Evolutionary conservation across 92 coral and sea anemone genomes (phyloP), one percentile per base, ranked within the genome.

Genomic region (Umimayanthus kanabou): DNA sequence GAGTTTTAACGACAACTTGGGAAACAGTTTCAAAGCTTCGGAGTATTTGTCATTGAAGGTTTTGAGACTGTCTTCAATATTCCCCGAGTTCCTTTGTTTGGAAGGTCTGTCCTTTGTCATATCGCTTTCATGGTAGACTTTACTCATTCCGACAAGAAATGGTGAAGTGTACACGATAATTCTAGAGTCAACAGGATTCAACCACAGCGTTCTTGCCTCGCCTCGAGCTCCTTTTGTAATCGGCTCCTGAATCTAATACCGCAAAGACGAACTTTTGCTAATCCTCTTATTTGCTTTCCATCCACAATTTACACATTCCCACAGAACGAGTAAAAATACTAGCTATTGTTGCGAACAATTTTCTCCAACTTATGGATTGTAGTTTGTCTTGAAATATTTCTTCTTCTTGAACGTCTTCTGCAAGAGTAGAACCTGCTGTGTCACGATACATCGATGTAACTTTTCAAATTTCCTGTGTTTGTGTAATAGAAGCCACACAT

Each of bases 11-110:
- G 79, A n/a, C 30, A 70, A 83, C 45, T 83, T 83, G 6, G 87
- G 87, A 83, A 83, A 83, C 67, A 69, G 6, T 45, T 47, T 83
- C 66, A 83, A 71, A 0, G 87, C 29, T 83, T 83, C 87, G 4
- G 87, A 70, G 39, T 83, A 83, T 73, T 70, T 83, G 45, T 45
- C 64, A 4, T 83, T 70, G 77, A 83, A 83, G 3, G 78, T 40
- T 70, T 83, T 83, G 43, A 83, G 66, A 45, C 64, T 83, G 65
- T 70, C 65, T 47, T 71, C 78, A n/a, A 83, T 7, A 29, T 78
- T 28, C 28, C 40, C 61, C 18, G 87, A 22, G n/a, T 72, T 55
- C 22, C 40, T 70, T 71, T 30, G 61, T 18, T 83, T 26, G 45
- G 28, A 55, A 7, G 43, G 9, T 11, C 1, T 37, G 47, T 47